Evolutionary conservation across 1,140 invertebrate species (phyloP).

Genomic region (Ostrea denselamellosa): DNA sequence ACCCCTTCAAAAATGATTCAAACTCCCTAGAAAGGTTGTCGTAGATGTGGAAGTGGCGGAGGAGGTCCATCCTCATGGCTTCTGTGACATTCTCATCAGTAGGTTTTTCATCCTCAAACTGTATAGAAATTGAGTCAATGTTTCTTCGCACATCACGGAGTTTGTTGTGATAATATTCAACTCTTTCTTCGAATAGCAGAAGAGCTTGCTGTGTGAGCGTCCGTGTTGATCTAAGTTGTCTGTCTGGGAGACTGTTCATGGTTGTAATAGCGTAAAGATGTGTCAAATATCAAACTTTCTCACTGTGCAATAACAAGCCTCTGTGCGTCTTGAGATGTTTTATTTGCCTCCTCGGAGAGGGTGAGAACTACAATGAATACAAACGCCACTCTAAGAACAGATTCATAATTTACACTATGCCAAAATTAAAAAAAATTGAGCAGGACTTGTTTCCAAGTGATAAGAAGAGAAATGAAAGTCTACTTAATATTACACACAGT

Average conservation of each 20-base stretch:
- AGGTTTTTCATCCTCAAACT: not conserved
- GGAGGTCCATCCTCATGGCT: not conserved
- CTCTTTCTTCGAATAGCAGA: not conserved
- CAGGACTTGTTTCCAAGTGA: no score
- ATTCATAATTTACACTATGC: no score
- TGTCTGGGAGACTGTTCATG: conserved; percentile 1
- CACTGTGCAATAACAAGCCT: not conserved
- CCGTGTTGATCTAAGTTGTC: not conserved
- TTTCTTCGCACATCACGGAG: not conserved
- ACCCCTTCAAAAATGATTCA: not conserved
- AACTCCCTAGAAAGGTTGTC: not conserved
- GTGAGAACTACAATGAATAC: no score
- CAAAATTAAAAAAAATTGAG: no score
- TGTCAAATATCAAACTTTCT: conserved; percentile 3
- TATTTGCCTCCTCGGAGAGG: no score
- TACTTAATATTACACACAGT: no score
- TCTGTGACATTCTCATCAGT: not conserved
- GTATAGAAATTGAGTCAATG: not conserved
- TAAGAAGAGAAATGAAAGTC: no score
- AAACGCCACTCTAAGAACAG: no score
- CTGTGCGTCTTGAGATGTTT: no score
- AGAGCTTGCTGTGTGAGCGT: not conserved
- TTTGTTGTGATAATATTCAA: not conserved
- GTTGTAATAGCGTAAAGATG: not conserved
- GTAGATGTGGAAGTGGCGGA: not conserved